Conservation (phyloP, 2,888 invertebrate genomes). For the Eupithecia exiguata region DNA sequence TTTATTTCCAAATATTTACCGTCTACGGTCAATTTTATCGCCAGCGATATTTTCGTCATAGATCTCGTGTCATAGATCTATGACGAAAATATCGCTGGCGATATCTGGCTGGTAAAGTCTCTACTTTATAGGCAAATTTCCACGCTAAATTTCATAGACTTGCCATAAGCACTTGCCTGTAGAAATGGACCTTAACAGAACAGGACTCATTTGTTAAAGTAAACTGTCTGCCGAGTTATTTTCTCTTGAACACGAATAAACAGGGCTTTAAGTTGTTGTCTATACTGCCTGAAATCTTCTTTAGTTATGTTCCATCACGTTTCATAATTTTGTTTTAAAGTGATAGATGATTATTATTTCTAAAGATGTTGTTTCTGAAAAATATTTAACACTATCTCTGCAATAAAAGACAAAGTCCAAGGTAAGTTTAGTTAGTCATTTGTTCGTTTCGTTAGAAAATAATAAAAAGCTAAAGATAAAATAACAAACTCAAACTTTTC, state of each 20-base stretch:
- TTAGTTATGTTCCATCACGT: constrained; percentile 24
- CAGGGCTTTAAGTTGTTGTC: constrained; percentile 4
- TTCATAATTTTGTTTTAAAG: constrained; percentile 14
- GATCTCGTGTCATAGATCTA: no score
- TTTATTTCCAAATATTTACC: neutral
- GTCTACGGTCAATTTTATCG: neutral
- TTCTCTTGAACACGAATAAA: constrained; percentile 11
- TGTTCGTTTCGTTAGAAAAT: neutral
- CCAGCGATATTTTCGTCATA: neutral
- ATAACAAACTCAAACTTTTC: constrained; percentile 61
- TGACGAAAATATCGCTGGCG: no score
- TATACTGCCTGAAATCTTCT: constrained; percentile 13
- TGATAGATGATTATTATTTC: neutral
- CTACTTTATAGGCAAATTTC: no score
- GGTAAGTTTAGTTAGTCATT: neutral
- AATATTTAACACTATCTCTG: neutral
- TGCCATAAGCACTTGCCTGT: neutral
- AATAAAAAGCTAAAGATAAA: constrained; percentile 24
- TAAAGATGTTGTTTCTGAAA: neutral
- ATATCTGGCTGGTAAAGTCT: no score
- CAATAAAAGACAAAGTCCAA: neutral
- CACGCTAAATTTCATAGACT: neutral
- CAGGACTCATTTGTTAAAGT: neutral
- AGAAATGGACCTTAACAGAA: neutral
- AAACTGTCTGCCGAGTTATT: constrained; percentile 7